Evolutionary conservation across 2,113 vertebrate species (phyloP).

Genomic region (Kobus ellipsiprymnus): DNA sequence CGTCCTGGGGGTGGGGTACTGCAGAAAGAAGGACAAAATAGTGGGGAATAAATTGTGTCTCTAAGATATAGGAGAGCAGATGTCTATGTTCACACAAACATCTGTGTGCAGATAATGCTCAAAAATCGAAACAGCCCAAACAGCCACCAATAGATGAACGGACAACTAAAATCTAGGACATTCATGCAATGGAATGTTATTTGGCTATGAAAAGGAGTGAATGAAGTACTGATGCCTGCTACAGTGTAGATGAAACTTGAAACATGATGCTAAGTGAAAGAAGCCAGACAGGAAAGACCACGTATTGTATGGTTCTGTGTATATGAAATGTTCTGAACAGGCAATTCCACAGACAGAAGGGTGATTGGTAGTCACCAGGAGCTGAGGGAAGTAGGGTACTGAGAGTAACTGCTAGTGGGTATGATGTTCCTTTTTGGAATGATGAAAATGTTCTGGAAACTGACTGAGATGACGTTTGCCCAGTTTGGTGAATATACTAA

Average conservation of each 20-base stretch:
- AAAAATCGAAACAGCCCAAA: not conserved
- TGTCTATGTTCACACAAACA: not conserved
- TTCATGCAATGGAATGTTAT: not conserved
- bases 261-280: not conserved
- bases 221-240: not conserved
- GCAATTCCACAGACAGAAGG: not conserved
- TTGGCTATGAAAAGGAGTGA: not conserved
- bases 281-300: not conserved
- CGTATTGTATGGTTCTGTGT: not conserved
- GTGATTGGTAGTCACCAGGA: not conserved
- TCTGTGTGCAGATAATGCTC: not conserved
- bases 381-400: fast-evolving
- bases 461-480: not conserved
- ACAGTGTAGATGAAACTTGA: not conserved
- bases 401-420: not conserved
- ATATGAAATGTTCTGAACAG: not conserved
- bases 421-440: not conserved
- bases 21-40: not conserved
- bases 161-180: not conserved
- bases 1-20: constrained; percentile 71
- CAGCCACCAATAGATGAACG: fast-evolving
- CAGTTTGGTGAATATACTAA: not conserved
- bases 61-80: not conserved
- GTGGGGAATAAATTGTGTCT: not conserved
- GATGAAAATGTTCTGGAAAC: not conserved